A percentile compares a stretch with the other conserved stretches of the same genome.
Conservation (phyloP, 1,140 invertebrate genomes). For the Drosophila nigromelanica region DNA sequence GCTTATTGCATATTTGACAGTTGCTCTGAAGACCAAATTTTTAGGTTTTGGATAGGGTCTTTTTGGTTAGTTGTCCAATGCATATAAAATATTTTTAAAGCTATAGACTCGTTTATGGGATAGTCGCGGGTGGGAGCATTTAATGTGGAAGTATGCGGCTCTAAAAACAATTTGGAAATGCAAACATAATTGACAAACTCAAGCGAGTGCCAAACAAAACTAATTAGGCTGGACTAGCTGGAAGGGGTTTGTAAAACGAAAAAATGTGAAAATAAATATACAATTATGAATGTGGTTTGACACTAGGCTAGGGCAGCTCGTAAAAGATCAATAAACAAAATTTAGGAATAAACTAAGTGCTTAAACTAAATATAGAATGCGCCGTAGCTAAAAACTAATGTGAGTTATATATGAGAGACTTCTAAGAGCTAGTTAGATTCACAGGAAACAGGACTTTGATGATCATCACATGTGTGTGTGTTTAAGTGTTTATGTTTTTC, state of each 20-base stretch:
- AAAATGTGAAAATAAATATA: constrained; percentile 38
- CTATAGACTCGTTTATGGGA: constrained; percentile 26
- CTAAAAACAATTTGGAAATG: constrained; percentile 37
- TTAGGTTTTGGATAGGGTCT: constrained; percentile 8
- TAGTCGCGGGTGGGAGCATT: constrained; percentile 22
- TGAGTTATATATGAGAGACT: constrained; percentile 68
- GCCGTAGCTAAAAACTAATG: constrained; percentile 60
- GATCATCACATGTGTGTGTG: constrained; percentile 76
- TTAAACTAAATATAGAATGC: constrained; percentile 44
- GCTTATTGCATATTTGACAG: constrained; percentile 32
- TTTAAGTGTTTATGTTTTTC: constrained; percentile 42
- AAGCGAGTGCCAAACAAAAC: constrained; percentile 38
- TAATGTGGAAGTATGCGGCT: constrained; percentile 14
- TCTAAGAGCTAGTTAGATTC: constrained; percentile 76
- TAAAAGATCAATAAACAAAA: constrained; percentile 29
- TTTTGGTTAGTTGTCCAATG: constrained; percentile 14
- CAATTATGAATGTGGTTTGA: constrained; percentile 49
- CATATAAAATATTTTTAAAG: constrained; percentile 31
- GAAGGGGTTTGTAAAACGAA: constrained; percentile 29
- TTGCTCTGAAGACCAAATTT: constrained; percentile 51
- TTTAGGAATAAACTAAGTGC: constrained; percentile 39
- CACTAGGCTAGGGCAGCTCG: constrained; percentile 56
- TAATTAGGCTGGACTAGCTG: constrained; percentile 47
- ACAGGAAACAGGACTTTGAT: constrained; percentile 81
- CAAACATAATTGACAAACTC: constrained; percentile 7